These are phyloP conservation scores for Lacerta viridis DNA, from an alignment of 2,797 vertebrate species.

Conservation along the genomic window DNA sequence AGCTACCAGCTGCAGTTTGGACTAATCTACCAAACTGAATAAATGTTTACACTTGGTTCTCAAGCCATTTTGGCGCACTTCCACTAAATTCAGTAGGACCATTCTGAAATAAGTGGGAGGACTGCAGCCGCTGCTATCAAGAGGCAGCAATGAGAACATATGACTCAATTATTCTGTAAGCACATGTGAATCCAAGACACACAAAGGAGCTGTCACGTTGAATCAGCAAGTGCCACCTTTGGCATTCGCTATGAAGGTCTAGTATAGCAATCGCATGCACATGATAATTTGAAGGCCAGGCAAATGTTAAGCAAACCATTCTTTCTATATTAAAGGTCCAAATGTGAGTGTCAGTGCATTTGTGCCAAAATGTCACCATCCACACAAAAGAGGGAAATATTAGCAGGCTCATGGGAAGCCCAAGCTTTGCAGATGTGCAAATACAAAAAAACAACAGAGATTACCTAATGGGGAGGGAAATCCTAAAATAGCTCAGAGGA, in stretches of 20 bases:
- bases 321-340: neutral
- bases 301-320: neutral
- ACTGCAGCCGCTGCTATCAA: neutral
- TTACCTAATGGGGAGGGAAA: no score
- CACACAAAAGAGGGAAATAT: neutral
- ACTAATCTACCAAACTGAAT: neutral
- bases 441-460: no score
- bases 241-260: neutral
- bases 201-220: neutral
- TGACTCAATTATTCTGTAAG: slow-evolving; percentile 25
- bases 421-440: no score
- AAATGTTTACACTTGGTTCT: neutral
- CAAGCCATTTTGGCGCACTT: slow-evolving; percentile 5
- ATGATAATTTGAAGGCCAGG: neutral
- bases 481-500: no score
- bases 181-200: neutral
- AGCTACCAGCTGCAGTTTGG: neutral
- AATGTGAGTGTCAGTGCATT: neutral
- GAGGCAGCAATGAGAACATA: neutral
- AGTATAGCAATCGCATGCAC: neutral
- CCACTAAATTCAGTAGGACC: neutral
- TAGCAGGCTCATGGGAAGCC: no score
- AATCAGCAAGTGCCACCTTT: neutral
- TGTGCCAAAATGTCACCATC: neutral
- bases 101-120: slow-evolving; percentile 1